phyloP scores from a whole-genome alignment of 2,888 invertebrate genomes.

The Daptonema setosum region DNA sequence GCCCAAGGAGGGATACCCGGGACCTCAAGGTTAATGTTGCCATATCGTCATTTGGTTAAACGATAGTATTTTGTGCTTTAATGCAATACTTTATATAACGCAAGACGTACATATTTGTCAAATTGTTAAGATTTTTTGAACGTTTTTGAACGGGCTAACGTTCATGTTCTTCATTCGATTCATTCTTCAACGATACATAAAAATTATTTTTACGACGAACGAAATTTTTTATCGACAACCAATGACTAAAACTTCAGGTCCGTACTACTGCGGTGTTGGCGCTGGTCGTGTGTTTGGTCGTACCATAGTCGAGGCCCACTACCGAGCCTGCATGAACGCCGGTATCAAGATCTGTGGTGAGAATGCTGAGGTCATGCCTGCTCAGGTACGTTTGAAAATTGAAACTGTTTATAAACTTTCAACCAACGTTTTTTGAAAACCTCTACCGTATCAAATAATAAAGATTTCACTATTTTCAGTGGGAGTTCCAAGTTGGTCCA shows the following conservation, averaged over 20 bases:
- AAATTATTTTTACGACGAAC: no score
- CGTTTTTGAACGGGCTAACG: no score
- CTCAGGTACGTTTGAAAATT: neutral
- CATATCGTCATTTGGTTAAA: no score
- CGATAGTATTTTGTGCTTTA: no score
- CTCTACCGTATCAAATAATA: neutral
- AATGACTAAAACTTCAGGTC: no score
- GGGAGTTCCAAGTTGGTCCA: constrained; percentile 31
- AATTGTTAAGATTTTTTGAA: no score
- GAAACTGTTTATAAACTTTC: neutral
- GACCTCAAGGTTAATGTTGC: constrained; percentile 22
- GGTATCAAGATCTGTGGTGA: constrained; percentile 77
- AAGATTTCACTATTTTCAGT: constrained; percentile 7
- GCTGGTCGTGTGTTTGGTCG: constrained; percentile 46
- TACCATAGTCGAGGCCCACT: constrained; percentile 87
- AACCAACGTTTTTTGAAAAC: neutral
- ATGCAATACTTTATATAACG: no score
- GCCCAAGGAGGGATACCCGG: constrained; percentile 25
- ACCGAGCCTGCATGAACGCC: constrained; percentile 74
- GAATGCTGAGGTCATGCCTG: constrained; percentile 95
- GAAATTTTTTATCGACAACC: no score
- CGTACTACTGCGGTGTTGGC: constrained; percentile 94
- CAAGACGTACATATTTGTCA: no score
- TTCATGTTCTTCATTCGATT: no score
- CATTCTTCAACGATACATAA: no score